phyloP scores from a whole-genome alignment of 1,140 invertebrate species.

The Sminthurinus signatus region DNA sequence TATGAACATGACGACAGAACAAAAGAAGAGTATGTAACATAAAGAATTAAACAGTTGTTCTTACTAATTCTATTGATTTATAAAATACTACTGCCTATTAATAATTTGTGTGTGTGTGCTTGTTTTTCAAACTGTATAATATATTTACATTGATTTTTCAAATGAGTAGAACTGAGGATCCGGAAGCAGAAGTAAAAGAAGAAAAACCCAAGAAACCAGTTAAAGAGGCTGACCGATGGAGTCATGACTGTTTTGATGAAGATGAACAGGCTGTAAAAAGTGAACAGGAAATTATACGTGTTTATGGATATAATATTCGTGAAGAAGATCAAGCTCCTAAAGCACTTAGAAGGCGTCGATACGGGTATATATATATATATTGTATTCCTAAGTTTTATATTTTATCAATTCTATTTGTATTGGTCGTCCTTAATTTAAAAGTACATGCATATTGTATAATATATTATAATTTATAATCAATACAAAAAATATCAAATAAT shows the following conservation, averaged over 20 bases:
- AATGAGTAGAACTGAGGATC: background rate
- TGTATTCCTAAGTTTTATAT: background rate
- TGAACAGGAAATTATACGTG: constrained; percentile 72
- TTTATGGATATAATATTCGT: constrained; percentile 92
- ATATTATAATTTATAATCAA: too few species aligned
- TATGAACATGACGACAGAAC: constrained; percentile 92
- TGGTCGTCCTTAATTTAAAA: too few species aligned
- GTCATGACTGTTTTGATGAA: constrained; percentile 82
- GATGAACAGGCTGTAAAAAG: constrained; percentile 76
- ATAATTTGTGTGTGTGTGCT: too few species aligned
- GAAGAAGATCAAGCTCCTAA: constrained; percentile 84
- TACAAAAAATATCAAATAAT: too few species aligned
- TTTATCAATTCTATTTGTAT: too few species aligned
- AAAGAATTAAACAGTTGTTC: too few species aligned
- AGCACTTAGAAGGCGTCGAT: constrained; percentile 71
- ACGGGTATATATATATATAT: constrained; percentile 58
- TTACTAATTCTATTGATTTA: too few species aligned
- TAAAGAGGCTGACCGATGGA: constrained; percentile 69
- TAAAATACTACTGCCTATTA: too few species aligned
- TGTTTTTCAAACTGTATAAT: too few species aligned
- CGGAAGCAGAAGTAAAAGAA: constrained; percentile 29
- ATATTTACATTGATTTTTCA: too few species aligned
- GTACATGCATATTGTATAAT: too few species aligned
- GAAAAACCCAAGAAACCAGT: constrained; percentile 41
- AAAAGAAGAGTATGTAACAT: constrained; percentile 60